phyloP scores from a whole-genome alignment of 2,797 vertebrate species.

The Leptodactylus fallax region DNA sequence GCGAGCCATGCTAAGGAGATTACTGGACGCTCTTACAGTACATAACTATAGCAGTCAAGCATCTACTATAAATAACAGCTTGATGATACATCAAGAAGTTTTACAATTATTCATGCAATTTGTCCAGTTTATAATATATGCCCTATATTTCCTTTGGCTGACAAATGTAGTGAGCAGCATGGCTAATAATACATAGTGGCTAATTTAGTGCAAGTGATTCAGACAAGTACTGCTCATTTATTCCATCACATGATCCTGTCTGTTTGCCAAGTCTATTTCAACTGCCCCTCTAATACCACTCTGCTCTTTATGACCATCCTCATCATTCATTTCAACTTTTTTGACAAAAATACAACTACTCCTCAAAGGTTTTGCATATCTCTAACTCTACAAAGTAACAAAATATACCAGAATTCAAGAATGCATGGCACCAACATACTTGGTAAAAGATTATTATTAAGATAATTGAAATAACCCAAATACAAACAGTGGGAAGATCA shows the following conservation, averaged over 20 bases:
- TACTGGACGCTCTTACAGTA: not conserved
- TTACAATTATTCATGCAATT: not conserved
- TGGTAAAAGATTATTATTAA: not conserved
- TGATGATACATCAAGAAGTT: not conserved
- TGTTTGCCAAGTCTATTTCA: constrained; percentile 23
- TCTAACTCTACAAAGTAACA: not conserved
- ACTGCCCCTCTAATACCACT: not conserved
- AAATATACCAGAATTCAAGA: not conserved
- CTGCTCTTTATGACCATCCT: too few species aligned
- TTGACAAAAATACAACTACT: not conserved
- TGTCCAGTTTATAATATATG: not conserved
- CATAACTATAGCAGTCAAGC: not conserved
- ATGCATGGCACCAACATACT: not conserved
- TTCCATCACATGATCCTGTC: not conserved
- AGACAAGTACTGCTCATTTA: not conserved
- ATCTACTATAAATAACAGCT: not conserved
- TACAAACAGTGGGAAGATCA: not conserved
- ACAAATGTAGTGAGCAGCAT: not conserved
- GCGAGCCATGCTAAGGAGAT: not conserved
- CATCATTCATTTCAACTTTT: not conserved
- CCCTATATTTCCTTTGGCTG: not conserved
- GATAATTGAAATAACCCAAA: not conserved
- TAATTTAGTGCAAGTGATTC: not conserved
- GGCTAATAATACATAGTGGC: not conserved
- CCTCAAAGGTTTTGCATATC: not conserved